Evolutionary conservation across 2,888 invertebrate species (phyloP).

Genomic region (Zygogramma bicolorata): DNA sequence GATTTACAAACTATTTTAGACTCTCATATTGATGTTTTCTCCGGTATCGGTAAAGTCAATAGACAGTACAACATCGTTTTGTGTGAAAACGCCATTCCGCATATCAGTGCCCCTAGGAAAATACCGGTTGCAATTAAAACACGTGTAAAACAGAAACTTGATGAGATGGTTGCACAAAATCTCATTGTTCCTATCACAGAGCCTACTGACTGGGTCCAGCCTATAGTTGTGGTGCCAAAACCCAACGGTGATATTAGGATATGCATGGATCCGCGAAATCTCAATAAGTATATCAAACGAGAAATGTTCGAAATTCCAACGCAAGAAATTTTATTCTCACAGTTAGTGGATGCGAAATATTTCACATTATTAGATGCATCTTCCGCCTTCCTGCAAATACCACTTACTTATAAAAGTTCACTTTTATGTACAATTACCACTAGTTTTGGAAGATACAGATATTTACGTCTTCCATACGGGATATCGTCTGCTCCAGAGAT

Average conservation of each 20-base stretch:
- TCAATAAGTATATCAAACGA: slow-evolving; percentile 23
- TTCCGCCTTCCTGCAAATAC: neutral
- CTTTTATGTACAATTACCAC: neutral
- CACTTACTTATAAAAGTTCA: neutral
- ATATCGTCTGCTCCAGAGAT: neutral
- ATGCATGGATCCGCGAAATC: slow-evolving; percentile 35
- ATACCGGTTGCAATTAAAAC: neutral
- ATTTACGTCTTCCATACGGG: too few relatives aligned
- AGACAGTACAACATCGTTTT: neutral
- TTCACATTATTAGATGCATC: neutral
- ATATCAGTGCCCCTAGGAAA: neutral
- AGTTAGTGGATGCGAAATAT: neutral
- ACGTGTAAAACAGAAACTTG: neutral
- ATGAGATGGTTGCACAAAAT: neutral
- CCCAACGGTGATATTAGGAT: slow-evolving; percentile 34
- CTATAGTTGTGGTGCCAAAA: slow-evolving; percentile 35
- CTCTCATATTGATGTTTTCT: neutral
- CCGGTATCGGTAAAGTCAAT: neutral
- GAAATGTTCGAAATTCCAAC: slow-evolving; percentile 32
- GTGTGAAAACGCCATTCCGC: neutral
- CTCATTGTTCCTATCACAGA: neutral
- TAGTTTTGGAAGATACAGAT: neutral
- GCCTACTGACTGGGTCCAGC: too few relatives aligned
- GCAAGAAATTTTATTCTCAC: neutral
- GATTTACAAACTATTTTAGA: neutral